Evolutionary conservation across 2,888 invertebrate genomes (phyloP).

Genomic region (Dryocosmus kuriphilus): DNA sequence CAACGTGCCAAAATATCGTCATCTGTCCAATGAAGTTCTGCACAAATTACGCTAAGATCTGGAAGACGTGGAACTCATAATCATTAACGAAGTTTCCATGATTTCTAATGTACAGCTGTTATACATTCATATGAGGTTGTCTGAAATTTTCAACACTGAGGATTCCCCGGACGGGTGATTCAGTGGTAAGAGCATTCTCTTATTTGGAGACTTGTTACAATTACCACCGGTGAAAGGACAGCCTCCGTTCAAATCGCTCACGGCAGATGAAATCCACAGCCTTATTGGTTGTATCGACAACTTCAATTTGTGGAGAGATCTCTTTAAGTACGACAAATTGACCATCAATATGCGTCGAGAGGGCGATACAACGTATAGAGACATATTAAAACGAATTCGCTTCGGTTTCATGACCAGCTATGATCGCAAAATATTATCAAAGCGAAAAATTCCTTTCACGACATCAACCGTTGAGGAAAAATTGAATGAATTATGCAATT

Average conservation of each 20-base stretch:
- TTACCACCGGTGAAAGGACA: constrained; percentile 65
- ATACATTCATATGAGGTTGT: constrained; percentile 60
- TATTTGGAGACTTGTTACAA: constrained; percentile 69
- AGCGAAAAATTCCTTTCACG: constrained; percentile 46
- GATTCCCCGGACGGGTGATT: constrained; percentile 67
- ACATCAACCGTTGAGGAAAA: constrained; percentile 45
- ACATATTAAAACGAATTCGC: constrained; percentile 52
- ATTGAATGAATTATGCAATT: constrained; percentile 57
- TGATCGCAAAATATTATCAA: constrained; percentile 41
- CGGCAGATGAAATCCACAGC: constrained; percentile 57
- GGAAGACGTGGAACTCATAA: constrained; percentile 61
- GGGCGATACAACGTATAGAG: constrained; percentile 53
- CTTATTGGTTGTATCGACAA: constrained; percentile 56
- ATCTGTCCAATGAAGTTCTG: constrained; percentile 60
- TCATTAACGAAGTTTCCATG: constrained; percentile 66
- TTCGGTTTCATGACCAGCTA: neutral
- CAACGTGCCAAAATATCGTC: constrained; percentile 60
- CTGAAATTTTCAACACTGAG: constrained; percentile 65
- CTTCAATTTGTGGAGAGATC: constrained; percentile 60
- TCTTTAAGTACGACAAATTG: constrained; percentile 64
- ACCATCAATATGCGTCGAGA: constrained; percentile 61
- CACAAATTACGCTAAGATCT: constrained; percentile 48
- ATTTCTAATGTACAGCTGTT: constrained; percentile 60
- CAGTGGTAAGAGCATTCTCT: constrained; percentile 62
- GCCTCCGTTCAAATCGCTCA: constrained; percentile 62